phyloP scores from a whole-genome alignment of 2,113 vertebrate genomes.

The Lepus americanus region DNA sequence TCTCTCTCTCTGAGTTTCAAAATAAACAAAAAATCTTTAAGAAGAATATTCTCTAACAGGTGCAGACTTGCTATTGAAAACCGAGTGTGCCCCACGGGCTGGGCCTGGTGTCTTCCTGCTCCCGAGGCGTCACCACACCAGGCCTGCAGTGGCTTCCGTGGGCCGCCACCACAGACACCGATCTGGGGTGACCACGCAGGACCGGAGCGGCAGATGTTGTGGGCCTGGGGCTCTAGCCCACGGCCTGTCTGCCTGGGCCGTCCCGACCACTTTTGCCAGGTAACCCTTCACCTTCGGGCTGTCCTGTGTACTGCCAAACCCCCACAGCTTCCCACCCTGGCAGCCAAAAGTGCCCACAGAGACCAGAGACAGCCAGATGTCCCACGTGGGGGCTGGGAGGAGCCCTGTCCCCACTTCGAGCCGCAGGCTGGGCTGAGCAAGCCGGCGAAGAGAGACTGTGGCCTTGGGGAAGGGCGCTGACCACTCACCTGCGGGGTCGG shows the following conservation, averaged over 20 bases:
- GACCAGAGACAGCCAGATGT: background rate
- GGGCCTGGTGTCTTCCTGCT: background rate
- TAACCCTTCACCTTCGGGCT: background rate
- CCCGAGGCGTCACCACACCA: background rate
- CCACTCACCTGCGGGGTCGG: slow-evolving; percentile 92
- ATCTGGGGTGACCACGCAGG: too few relatives aligned
- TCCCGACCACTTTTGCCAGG: background rate
- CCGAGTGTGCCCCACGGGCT: background rate
- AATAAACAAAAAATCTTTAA: too few relatives aligned
- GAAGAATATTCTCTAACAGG: background rate
- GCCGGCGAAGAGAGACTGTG: background rate
- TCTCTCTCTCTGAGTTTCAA: too few relatives aligned
- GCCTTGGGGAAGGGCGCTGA: background rate
- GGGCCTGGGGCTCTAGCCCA: background rate
- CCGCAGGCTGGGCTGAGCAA: background rate
- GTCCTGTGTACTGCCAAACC: background rate
- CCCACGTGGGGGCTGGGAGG: background rate
- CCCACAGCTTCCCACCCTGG: background rate
- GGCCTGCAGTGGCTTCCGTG: background rate
- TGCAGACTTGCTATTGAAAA: background rate
- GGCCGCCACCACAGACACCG: background rate
- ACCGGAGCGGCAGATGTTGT: background rate
- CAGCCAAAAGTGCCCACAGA: background rate
- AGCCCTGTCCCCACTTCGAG: background rate
- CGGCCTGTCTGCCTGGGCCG: background rate